phyloP scores from a whole-genome alignment of 1,140 invertebrate species.

The Drosophila novamexicana region DNA sequence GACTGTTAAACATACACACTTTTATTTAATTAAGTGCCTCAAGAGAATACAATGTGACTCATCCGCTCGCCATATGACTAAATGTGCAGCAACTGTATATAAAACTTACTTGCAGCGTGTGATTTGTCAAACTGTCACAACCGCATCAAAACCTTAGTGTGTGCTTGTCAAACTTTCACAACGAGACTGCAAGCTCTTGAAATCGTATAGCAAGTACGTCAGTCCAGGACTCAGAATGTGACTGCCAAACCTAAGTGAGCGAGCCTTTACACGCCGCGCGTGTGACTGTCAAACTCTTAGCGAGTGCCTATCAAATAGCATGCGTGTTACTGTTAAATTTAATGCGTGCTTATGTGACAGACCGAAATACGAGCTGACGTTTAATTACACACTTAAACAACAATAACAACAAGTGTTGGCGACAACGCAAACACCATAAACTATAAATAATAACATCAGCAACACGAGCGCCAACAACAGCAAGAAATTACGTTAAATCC shows the following conservation, averaged over 20 bases:
- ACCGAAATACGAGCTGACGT: slow-evolving; percentile 11
- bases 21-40: no score
- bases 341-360: neutral
- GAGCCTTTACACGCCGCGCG: neutral
- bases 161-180: slow-evolving; percentile 3
- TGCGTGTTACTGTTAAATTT: slow-evolving; percentile 11
- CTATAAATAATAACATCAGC: slow-evolving; percentile 8
- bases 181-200: no score
- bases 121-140: no score
- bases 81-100: no score
- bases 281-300: neutral
- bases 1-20: no score
- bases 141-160: no score
- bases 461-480: neutral
- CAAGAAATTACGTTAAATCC: slow-evolving; percentile 8
- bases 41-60: no score
- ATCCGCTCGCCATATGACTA: no score
- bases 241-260: neutral
- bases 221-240: neutral
- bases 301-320: neutral
- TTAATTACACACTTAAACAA: slow-evolving; percentile 13
- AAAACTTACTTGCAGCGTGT: no score
- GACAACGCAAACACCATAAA: slow-evolving; percentile 19
- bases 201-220: no score
- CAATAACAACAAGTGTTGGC: slow-evolving; percentile 3